A percentile compares a stretch with the other conserved stretches of the same genome.
Evolutionary conservation across 2,113 vertebrate genomes (phyloP).

Genomic region (Pholis gunnellus): DNA sequence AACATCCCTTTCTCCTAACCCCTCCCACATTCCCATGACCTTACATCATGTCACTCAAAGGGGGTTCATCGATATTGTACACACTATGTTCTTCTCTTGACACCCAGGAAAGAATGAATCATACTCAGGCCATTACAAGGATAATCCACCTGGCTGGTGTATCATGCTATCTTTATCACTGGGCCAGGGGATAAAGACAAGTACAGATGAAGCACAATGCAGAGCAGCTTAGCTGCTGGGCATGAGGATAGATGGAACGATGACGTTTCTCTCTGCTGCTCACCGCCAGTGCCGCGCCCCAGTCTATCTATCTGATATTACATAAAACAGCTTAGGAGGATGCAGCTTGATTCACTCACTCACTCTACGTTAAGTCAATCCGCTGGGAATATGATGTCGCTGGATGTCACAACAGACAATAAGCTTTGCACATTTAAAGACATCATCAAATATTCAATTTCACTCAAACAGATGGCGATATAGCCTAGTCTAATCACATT

Average conservation of each 20-base stretch:
- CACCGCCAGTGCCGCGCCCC: conserved; percentile 47
- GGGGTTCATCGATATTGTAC: not conserved
- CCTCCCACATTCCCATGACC: not conserved
- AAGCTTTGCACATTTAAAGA: conserved; percentile 38
- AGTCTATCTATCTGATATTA: conserved; percentile 67
- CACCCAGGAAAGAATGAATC: conserved; percentile 71
- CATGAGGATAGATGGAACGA: conserved; percentile 64
- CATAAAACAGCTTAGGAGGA: conserved; percentile 76
- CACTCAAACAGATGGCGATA: conserved; percentile 1
- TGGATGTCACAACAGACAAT: conserved; percentile 44
- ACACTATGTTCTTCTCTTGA: conserved; percentile 50
- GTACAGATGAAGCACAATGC: conserved; percentile 77
- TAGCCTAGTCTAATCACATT: not conserved
- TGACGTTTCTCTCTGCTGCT: conserved; percentile 66
- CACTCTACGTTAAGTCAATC: conserved; percentile 53
- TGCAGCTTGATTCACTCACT: conserved; percentile 50
- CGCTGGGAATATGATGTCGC: conserved; percentile 39
- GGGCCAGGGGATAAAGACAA: conserved; percentile 74
- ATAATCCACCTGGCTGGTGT: conserved; percentile 75
- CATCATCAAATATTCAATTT: conserved; percentile 8
- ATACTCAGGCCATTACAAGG: conserved; percentile 67
- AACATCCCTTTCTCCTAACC: not conserved
- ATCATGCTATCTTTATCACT: conserved; percentile 83
- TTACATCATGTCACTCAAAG: not conserved
- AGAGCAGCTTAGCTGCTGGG: conserved; percentile 74